Evolutionary conservation across 53 echinoderm and acorn worm genomes (phyloP).

Genomic region (Stichopus horrens): DNA sequence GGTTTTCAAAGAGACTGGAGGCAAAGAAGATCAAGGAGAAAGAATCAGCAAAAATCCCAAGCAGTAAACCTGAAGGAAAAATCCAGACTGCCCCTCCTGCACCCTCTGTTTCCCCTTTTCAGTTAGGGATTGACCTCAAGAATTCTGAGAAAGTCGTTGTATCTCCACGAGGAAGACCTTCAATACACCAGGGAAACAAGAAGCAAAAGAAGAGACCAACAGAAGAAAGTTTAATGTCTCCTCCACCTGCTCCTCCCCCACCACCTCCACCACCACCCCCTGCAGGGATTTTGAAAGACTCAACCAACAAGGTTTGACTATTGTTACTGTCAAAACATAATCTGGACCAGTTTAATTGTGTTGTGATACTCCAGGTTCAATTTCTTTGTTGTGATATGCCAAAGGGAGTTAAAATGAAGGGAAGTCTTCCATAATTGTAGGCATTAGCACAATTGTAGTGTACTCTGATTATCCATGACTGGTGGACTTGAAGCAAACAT

Average conservation of each 20-base stretch:
- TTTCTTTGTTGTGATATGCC: too few relatives aligned
- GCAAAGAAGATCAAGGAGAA: constrained; percentile 57
- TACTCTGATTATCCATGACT: too few relatives aligned
- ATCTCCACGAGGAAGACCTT: not conserved
- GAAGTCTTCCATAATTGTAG: too few relatives aligned
- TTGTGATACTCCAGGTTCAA: too few relatives aligned
- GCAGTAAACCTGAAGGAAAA: constrained; percentile 5
- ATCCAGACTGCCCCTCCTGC: constrained; percentile 37
- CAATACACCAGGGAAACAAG: constrained; percentile 8
- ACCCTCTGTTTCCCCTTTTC: constrained; percentile 31
- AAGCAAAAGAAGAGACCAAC: constrained; percentile 19
- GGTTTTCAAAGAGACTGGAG: constrained; percentile 78
- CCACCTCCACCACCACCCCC: constrained; percentile 58
- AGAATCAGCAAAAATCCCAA: not conserved
- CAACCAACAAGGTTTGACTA: constrained; percentile 29
- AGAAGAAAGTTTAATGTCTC: constrained; percentile 9
- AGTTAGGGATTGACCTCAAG: not conserved
- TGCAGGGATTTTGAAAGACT: not conserved
- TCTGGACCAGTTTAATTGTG: too few relatives aligned
- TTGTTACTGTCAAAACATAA: not conserved
- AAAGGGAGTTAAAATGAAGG: too few relatives aligned
- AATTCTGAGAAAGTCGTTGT: not conserved
- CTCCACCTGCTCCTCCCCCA: constrained; percentile 28
- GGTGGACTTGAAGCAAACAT: too few relatives aligned
- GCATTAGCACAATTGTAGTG: too few relatives aligned